phyloP scores from a whole-genome alignment of 1,140 invertebrate genomes.

The Leptinotarsa texana region DNA sequence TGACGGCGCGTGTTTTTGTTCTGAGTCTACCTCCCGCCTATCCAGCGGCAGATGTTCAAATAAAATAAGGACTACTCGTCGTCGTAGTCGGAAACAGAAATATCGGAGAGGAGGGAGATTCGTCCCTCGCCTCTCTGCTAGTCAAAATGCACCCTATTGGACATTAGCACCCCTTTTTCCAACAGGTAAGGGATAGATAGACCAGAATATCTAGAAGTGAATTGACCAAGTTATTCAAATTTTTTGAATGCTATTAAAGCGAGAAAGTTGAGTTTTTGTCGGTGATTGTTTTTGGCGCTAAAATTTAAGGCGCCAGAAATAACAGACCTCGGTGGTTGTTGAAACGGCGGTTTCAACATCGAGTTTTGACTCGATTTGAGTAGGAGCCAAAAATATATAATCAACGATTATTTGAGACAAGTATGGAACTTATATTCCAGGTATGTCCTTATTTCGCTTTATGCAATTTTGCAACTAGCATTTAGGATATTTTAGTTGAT shows the following conservation, averaged over 20 bases:
- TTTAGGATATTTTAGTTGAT: no score
- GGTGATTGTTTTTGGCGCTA: conserved; percentile 21
- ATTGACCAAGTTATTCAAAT: conserved; percentile 18
- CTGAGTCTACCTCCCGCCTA: conserved; percentile 7
- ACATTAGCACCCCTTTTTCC: conserved; percentile 21
- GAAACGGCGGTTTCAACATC: background rate
- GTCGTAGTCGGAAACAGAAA: background rate
- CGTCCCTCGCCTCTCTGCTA: conserved; percentile 10
- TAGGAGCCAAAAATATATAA: no score
- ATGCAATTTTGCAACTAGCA: no score
- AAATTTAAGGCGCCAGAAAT: conserved; percentile 21
- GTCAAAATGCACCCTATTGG: conserved; percentile 22
- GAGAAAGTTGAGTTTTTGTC: conserved; percentile 15
- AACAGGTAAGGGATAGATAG: conserved; percentile 10
- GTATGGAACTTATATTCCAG: no score
- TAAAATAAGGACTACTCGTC: conserved; percentile 17
- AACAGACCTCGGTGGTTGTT: conserved; percentile 10
- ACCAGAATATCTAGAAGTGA: conserved; percentile 9
- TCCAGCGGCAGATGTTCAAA: conserved; percentile 23
- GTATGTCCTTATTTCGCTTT: no score
- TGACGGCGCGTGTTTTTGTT: background rate
- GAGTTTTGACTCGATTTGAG: background rate
- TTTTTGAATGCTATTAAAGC: conserved; percentile 16
- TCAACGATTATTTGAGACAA: no score
- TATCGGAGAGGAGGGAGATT: conserved; percentile 15